These are phyloP conservation scores for Hemibagrus guttatus DNA, from an alignment of 2,797 vertebrate species.

Conservation along the genomic window DNA sequence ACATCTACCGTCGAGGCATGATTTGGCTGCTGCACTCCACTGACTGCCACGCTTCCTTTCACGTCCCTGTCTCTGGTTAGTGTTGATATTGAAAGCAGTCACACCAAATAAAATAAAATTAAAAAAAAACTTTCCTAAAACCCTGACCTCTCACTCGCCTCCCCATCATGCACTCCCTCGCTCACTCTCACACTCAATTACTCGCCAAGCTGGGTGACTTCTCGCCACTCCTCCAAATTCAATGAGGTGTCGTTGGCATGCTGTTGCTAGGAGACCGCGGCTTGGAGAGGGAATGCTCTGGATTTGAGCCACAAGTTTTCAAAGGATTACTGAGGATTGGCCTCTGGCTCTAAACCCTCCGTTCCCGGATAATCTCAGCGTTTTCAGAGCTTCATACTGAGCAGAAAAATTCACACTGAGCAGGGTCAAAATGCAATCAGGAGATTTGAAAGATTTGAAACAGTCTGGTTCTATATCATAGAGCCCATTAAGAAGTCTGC, in stretches of 20 bases:
- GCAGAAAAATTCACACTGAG: conserved; percentile 39
- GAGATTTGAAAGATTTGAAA: conserved; percentile 38
- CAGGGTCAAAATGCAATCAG: conserved; percentile 38
- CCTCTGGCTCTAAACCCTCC: conserved; percentile 46
- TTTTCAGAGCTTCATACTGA: conserved; percentile 52
- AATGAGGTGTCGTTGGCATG: conserved; percentile 55
- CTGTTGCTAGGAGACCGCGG: conserved; percentile 53
- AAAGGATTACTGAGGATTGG: conserved; percentile 61
- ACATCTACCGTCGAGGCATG: conserved; percentile 49
- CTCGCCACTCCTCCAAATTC: conserved; percentile 39
- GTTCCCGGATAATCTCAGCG: conserved; percentile 50
- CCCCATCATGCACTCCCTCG: conserved; percentile 11
- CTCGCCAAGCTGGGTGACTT: conserved; percentile 35
- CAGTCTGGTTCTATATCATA: conserved; percentile 2
- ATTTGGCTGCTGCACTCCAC: conserved; percentile 43
- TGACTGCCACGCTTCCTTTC: conserved; percentile 20
- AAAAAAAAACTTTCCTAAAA: not conserved
- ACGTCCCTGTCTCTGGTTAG: conserved; percentile 49
- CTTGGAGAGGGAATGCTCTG: conserved; percentile 49
- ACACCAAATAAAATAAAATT: conserved; percentile 5
- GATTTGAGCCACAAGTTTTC: conserved; percentile 51
- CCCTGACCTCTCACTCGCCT: conserved; percentile 28
- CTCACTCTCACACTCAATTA: conserved; percentile 32
- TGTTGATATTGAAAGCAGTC: conserved; percentile 38
- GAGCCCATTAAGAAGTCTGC: conserved; percentile 1